phyloP scores from a whole-genome alignment of 2,113 vertebrate species.

The Vombatus ursinus region DNA sequence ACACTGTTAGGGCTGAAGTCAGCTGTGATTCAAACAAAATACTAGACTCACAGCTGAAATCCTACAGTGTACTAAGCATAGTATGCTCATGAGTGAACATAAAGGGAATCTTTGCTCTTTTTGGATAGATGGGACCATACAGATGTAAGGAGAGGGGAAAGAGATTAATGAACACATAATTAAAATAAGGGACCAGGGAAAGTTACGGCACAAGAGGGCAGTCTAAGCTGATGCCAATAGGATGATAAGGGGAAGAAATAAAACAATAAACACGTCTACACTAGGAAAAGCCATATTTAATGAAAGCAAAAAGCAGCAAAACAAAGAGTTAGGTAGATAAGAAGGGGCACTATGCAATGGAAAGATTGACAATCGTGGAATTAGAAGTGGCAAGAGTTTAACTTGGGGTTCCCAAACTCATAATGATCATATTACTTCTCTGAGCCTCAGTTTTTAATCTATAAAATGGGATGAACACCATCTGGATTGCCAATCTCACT shows the following conservation, averaged over 20 bases:
- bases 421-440: neutral
- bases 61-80: neutral
- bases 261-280: neutral
- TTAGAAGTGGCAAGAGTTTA: neutral
- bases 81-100: neutral
- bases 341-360: neutral
- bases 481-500: neutral
- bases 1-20: conserved; percentile 18
- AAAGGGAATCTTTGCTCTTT: conserved; percentile 32
- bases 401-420: neutral
- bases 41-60: conserved; percentile 5
- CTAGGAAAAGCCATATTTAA: neutral
- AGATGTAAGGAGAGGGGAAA: neutral
- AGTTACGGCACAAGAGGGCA: neutral
- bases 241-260: neutral
- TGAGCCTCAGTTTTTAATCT: neutral
- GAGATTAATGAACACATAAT: neutral
- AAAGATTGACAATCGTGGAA: neutral
- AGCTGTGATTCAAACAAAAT: conserved; percentile 36
- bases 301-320: neutral
- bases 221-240: neutral
- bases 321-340: neutral
- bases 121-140: neutral
- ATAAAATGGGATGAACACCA: neutral
- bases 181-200: neutral